Base-by-base conservation (phyloP, 2,113 vertebrate genomes). In the Mustelus asterias region DNA sequence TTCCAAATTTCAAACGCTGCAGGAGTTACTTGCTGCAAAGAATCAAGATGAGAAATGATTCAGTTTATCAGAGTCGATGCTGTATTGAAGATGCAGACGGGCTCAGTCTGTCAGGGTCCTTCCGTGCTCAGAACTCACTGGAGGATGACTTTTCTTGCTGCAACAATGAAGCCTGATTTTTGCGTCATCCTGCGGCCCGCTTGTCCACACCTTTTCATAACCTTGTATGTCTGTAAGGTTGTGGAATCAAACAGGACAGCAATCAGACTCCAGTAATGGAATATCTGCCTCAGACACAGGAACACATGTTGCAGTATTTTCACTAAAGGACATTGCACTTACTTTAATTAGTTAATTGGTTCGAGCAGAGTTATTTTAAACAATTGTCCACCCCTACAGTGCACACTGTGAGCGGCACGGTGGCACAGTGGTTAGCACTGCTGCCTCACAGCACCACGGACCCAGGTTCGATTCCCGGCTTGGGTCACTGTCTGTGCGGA, bases 281-380 rank as follows among this genome's bases (percentile, higher is more conserved):
- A 63, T 92, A 8, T 65, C 89, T 93, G 89, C 63, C n/a, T 93
- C n/a, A 67, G 89, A 33, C 22, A 16, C 37, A 33, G n/a, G 63
- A 93, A 93, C 60, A 65, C 63, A n/a, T 93, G 33, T 65, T 67
- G 60, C n/a, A 65, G 37, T 65, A 93, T 93, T 65, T 93, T 93
- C 60, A 65, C 60, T 65, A 60, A 37, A 93, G 89, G 33, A 67
- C 60, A 11, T 37, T 65, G 60, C 26, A 76, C 29, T 76, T 76
- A 76, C 33, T 93, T 93, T n/a, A 93, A 41, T 18, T 63, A 37
- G n/a, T 93, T 65, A 67, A 93, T n/a, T 93, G 58, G 63, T 93
- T 93, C 18, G 41, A 93, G 60, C 14, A n/a, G 60, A 65, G 60
- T 65, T 93, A 65, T 41, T 67, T 92, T 63, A 92, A 92, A n/a